Percentiles rank a stretch among this genome's conserved stretches.
These are phyloP conservation scores for Heliothis virescens DNA, from an alignment of 1,140 invertebrate genomes.

Conservation along the genomic window DNA sequence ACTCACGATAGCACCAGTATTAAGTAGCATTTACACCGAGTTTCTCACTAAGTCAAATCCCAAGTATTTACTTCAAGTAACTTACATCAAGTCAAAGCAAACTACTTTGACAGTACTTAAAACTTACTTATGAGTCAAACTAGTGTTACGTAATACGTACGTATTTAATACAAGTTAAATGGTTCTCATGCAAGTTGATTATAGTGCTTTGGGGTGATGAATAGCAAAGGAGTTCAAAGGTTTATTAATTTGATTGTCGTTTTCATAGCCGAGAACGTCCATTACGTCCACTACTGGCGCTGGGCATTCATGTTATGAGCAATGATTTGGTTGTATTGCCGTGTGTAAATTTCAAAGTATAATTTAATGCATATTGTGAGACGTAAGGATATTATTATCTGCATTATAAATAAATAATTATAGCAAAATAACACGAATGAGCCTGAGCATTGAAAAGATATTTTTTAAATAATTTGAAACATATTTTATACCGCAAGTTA, in stretches of 20 bases:
- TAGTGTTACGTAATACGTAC: constrained; percentile 32
- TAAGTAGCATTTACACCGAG: background rate
- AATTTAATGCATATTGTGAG: too few relatives aligned
- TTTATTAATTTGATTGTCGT: too few relatives aligned
- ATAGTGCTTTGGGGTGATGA: background rate
- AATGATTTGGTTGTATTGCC: too few relatives aligned
- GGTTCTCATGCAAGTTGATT: constrained; percentile 24
- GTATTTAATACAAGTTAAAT: constrained; percentile 37
- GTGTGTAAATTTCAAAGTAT: background rate
- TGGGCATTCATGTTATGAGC: too few relatives aligned
- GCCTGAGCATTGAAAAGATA: too few relatives aligned
- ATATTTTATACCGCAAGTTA: background rate
- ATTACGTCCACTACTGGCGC: too few relatives aligned
- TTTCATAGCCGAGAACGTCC: too few relatives aligned
- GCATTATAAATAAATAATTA: too few relatives aligned
- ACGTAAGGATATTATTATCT: too few relatives aligned
- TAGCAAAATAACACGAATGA: too few relatives aligned
- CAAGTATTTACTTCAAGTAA: constrained; percentile 32
- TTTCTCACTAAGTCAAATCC: constrained; percentile 23
- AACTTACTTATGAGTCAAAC: constrained; percentile 38
- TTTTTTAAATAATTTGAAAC: background rate
- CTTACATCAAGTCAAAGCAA: constrained; percentile 29
- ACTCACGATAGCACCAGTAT: background rate
- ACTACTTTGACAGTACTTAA: constrained; percentile 36
- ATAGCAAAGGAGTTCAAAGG: background rate